phyloP scores from a whole-genome alignment of 2,888 invertebrate species.

The Dorcus hopei region DNA sequence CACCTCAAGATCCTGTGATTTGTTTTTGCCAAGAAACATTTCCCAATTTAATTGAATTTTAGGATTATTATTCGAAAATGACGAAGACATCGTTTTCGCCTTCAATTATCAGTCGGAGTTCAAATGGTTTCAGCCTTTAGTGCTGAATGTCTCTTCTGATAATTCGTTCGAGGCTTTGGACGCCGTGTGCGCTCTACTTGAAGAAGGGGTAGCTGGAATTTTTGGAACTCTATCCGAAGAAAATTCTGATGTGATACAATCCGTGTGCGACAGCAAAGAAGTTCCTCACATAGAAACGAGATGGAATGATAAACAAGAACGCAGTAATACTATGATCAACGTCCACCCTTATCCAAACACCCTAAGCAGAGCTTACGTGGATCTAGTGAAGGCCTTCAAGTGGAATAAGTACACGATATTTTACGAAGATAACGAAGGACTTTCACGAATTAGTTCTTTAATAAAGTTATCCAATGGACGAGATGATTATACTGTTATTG shows the following conservation, averaged over 20 bases:
- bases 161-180: conserved; percentile 3
- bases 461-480: conserved; percentile 37
- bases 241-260: conserved; percentile 60
- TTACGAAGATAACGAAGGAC: conserved; percentile 64
- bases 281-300: conserved; percentile 64
- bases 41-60: no score
- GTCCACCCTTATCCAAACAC: conserved; percentile 83
- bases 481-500: no score
- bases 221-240: conserved; percentile 59
- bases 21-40: no score
- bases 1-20: no score
- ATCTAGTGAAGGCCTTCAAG: conserved; percentile 67
- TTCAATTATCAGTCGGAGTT: no score
- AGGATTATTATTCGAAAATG: no score
- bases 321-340: conserved; percentile 85
- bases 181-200: conserved; percentile 4
- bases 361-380: conserved; percentile 58
- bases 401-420: conserved; percentile 86
- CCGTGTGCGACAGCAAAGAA: conserved; percentile 63
- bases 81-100: no score
- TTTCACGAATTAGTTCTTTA: conserved; percentile 54
- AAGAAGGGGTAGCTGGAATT: conserved; percentile 54
- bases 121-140: no score
- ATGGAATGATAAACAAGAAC: conserved; percentile 54
- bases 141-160: neutral